These are phyloP conservation scores for Watsonalla binaria DNA, from an alignment of 2,888 invertebrate species.

Conservation along the genomic window DNA sequence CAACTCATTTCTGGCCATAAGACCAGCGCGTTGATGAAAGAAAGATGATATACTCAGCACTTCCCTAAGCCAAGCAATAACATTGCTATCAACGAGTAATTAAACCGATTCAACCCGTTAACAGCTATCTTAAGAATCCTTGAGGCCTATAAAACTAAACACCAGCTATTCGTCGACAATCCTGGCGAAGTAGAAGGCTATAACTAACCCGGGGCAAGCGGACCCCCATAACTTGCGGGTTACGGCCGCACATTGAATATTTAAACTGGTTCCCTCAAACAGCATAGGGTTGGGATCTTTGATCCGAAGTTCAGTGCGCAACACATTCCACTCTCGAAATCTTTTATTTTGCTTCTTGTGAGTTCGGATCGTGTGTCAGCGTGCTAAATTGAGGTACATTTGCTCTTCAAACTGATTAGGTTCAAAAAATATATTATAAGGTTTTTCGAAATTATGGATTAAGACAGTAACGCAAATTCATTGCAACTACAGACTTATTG, in stretches of 20 bases:
- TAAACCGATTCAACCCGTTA: neutral
- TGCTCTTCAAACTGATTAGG: too few species aligned
- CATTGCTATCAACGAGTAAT: neutral
- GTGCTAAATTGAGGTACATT: too few species aligned
- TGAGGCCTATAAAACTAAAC: conserved; percentile 1
- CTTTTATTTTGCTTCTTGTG: conserved; percentile 1
- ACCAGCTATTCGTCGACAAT: conserved; percentile 23
- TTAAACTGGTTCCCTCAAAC: conserved; percentile 30
- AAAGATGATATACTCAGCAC: too few species aligned
- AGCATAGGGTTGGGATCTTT: conserved; percentile 20
- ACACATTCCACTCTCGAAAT: conserved; percentile 9
- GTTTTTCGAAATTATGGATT: too few species aligned
- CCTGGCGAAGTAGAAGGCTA: conserved; percentile 14
- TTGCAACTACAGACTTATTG: too few species aligned
- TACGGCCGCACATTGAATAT: conserved; percentile 48
- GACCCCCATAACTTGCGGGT: conserved; percentile 40
- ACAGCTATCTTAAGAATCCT: neutral
- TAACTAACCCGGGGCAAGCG: conserved; percentile 29
- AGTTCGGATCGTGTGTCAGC: neutral
- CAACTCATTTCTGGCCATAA: too few species aligned
- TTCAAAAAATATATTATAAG: too few species aligned
- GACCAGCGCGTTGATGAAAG: too few species aligned
- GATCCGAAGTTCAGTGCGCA: conserved; percentile 23
- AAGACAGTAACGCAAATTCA: too few species aligned
- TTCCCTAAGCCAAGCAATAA: neutral